Evolutionary conservation across 2,888 invertebrate species (phyloP), one percentile per base, ranked within the genome.

Genomic region (Drymonia ruficornis): DNA sequence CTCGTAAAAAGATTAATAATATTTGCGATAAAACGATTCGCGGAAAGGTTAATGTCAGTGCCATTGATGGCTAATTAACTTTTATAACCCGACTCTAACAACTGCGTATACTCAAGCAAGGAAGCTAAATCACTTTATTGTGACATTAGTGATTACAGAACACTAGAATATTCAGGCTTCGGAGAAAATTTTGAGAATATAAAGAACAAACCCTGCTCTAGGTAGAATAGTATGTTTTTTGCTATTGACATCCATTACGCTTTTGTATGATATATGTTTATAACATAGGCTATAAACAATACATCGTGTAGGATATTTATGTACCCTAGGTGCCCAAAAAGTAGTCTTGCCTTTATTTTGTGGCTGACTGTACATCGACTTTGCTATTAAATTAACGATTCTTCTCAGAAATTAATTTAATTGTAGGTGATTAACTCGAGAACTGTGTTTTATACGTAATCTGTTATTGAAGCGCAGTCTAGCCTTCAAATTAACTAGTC

Each of bases 11-110:
- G 6, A 23, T 23, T 23, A 4, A 6, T 23, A 23, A 7, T 23
- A 23, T 23, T 23, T 23, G 23, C 7, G 23, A 23, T 6, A 23
- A 23, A 23, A 55, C 48, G 56, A 54, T 74, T 72, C 74, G 52
- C 52, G 60, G 76, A 74, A 80, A 59, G 63, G 61, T 61, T 68
- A 61, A 72, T 64, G 71, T 63, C 63, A 63, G 65, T 38, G 57
- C 50, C 62, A 69, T n/a, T n/a, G n/a, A 70, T 70, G 72, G 71
- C 64, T n/a, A n/a, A 77, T 82, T 77, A 78, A 69, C 65, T 63
- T 73, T 77, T n/a, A n/a, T n/a, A n/a, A n/a, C n/a, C n/a, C n/a
- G n/a, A n/a, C n/a, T n/a, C n/a, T n/a, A n/a, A n/a, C n/a, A n/a
- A n/a, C n/a, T n/a, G n/a, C n/a, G n/a, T n/a, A n/a, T n/a, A n/a